Evolutionary conservation across 2,113 vertebrate species (phyloP), one percentile per base, ranked within the genome.

Genomic region (Pyxicephalus adspersus): DNA sequence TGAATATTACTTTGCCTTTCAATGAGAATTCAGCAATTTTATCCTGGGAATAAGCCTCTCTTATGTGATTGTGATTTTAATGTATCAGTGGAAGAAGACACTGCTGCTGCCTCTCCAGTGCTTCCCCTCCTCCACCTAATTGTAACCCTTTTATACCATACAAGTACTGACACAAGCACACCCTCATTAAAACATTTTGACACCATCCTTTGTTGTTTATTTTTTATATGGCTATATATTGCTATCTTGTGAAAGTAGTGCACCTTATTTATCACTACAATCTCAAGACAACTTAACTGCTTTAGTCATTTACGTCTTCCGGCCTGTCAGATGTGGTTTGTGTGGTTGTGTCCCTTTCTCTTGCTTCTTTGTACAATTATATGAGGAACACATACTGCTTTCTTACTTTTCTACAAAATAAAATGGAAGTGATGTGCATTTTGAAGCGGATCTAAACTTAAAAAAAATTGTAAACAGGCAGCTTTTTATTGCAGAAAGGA

Each of bases 321-420:
- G 51, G 8, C 68, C 52, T 34, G 52, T 57, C 52, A 73, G 26
- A 73, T 73, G 70, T 73, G 70, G 70, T 73, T 57, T 57, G 51
- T 72, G 51, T 28, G 4, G 68, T 72, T 51, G 68, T 72, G 50
- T 70, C 66, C 45, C 52, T 23, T n/a, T 52, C 45, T 52, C 16
- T 52, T 23, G 25, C 16, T 17, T 70, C 25, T 3, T 3, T 71
- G 16, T 28, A 50, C 25, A 54, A 54, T 38, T 52, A 26, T 29
- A 55, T n/a, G 6, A 55, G 50, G 68, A 52, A n/a, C 23, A 54
- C 6, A 28, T 25, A 71, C 16, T 55, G 4, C n/a, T 72, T 26
- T 29, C 25, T 55, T 15, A 23, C 38, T 38, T 29, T 55, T 72
- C 31, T 72, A 23, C 50, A 52, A 20, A 31, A 34, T 15, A 34